Percentiles rank a stretch among this genome's conserved stretches.
Evolutionary conservation across 2,888 invertebrate genomes (phyloP).

Genomic region (Eucera pruinosa): DNA sequence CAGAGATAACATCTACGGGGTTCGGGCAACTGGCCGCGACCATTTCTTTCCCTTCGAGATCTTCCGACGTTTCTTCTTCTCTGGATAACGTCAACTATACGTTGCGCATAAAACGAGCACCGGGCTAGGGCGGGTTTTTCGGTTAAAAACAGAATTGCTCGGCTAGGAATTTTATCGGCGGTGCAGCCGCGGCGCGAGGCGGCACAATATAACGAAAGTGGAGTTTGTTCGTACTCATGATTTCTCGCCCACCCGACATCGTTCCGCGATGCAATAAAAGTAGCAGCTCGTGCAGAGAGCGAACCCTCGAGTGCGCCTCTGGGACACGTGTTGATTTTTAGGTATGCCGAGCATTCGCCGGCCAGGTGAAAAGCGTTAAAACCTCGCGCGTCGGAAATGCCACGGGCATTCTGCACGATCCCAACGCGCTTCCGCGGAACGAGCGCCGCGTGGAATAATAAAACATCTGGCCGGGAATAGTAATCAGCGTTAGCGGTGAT

Average conservation of each 20-base stretch:
- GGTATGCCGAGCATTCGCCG: background rate
- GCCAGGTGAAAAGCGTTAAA: conserved; percentile 15
- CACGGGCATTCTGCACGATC: too few relatives aligned
- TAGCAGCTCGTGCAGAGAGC: background rate
- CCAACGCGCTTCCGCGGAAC: background rate
- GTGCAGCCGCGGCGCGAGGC: background rate
- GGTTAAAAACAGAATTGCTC: background rate
- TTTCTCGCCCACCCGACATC: conserved; percentile 29
- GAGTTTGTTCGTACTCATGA: conserved; percentile 25
- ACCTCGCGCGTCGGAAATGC: background rate
- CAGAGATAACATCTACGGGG: background rate
- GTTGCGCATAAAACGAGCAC: too few relatives aligned
- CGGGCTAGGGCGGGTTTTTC: too few relatives aligned
- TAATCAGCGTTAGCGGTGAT: background rate
- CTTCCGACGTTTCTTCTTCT: background rate
- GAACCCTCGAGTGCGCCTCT: conserved; percentile 10
- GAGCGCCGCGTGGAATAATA: background rate
- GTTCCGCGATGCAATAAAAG: conserved; percentile 13
- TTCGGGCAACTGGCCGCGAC: background rate
- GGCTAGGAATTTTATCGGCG: conserved; percentile 2
- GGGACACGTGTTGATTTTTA: conserved; percentile 57
- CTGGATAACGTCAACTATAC: background rate
- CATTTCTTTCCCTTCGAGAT: background rate
- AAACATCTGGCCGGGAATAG: background rate
- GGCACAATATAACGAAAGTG: background rate